These are phyloP conservation scores for Alethe castanea DNA, from an alignment of 2,113 vertebrate genomes.

Conservation along the genomic window DNA sequence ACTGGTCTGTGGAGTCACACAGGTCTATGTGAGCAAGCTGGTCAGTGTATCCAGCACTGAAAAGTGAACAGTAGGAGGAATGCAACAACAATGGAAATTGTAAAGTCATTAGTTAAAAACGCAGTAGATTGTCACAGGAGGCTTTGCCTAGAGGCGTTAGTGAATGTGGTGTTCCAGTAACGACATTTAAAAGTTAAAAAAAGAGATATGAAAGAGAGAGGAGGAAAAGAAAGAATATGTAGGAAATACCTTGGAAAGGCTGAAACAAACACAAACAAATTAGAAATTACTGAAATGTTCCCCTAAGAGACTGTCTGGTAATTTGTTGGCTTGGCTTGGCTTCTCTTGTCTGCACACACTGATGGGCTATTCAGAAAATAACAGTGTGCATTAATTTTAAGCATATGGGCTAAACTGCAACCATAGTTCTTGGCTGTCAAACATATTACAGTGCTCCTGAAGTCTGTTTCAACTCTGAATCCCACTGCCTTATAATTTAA, in stretches of 20 bases:
- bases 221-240: background rate
- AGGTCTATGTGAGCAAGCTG: background rate
- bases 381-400: background rate
- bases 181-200: background rate
- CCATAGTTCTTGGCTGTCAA: background rate
- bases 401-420: background rate
- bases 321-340: background rate
- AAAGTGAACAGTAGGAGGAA: background rate
- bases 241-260: background rate
- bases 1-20: background rate
- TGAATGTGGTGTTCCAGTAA: background rate
- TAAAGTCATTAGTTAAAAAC: background rate
- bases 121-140: background rate
- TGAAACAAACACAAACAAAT: background rate
- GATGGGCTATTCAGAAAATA: background rate
- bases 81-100: background rate
- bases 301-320: background rate
- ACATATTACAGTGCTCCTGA: background rate
- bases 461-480: background rate
- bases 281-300: background rate
- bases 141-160: background rate
- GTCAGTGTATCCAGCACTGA: background rate
- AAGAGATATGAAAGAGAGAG: background rate
- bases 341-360: background rate
- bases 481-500: background rate